Evolutionary conservation across 2,888 invertebrate species (phyloP).

Genomic region (Ligdia adustata): DNA sequence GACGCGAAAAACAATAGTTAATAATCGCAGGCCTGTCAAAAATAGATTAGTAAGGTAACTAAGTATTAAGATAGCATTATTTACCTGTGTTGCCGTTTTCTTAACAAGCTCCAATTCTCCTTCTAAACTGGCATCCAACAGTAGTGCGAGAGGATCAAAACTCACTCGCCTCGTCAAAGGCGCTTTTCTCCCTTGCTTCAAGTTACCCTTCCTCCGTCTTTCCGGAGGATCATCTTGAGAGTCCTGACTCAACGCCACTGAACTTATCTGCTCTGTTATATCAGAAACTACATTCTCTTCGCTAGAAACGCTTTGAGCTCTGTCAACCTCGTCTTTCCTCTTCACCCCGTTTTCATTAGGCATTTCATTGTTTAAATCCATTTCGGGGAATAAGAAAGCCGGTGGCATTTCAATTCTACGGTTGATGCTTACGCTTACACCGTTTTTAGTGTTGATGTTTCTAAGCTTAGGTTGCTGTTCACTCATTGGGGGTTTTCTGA

Average conservation of each 20-base stretch:
- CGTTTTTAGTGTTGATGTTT: conserved; percentile 81
- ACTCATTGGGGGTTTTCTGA: conserved; percentile 91
- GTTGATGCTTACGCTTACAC: conserved; percentile 87
- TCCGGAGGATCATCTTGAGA: conserved; percentile 80
- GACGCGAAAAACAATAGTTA: no score
- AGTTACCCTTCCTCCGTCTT: conserved; percentile 91
- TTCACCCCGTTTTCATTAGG: conserved; percentile 68
- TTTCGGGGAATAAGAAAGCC: conserved; percentile 91
- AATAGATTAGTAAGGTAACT: no score
- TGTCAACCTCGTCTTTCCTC: conserved; percentile 75
- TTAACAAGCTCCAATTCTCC: conserved; percentile 98
- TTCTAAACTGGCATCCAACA: conserved; percentile 98
- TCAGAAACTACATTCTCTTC: conserved; percentile 72
- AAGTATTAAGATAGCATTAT: no score
- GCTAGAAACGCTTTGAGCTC: conserved; percentile 67
- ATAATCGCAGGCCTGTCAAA: no score
- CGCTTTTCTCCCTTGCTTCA: conserved; percentile 89
- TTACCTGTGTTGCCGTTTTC: conserved; percentile 95
- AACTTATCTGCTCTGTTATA: conserved; percentile 78
- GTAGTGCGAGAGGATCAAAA: conserved; percentile 97
- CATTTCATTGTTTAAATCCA: conserved; percentile 84
- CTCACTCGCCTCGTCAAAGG: conserved; percentile 94
- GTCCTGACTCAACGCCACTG: conserved; percentile 79
- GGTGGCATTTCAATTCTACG: conserved; percentile 93
- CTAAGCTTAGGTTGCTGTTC: conserved; percentile 92